phyloP scores from a whole-genome alignment of 1,140 invertebrate genomes.

The Drosophila funebris region DNA sequence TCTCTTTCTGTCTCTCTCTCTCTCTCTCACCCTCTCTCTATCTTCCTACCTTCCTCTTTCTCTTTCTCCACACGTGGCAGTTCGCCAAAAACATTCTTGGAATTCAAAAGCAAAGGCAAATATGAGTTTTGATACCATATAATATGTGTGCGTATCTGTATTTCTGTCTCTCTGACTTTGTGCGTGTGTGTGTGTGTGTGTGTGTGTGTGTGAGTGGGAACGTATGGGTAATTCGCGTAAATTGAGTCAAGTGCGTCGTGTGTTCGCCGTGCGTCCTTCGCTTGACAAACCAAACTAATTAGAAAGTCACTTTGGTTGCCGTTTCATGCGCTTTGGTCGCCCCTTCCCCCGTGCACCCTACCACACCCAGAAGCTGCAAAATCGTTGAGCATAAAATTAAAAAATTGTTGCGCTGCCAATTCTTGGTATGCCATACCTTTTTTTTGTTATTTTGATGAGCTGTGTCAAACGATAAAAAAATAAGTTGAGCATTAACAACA shows the following conservation, averaged over 20 bases:
- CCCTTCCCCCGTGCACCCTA: neutral
- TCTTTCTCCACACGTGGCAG: neutral
- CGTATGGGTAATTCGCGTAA: conserved; percentile 47
- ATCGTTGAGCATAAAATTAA: conserved; percentile 76
- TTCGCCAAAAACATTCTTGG: conserved; percentile 61
- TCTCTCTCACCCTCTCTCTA: neutral
- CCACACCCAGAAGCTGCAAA: conserved; percentile 49
- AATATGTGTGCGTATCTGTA: conserved; percentile 12
- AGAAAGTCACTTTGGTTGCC: conserved; percentile 76
- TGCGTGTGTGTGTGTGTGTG: neutral
- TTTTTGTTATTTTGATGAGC: conserved; percentile 4
- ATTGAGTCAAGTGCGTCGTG: conserved; percentile 75
- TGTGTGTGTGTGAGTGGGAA: neutral
- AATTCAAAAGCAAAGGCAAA: conserved; percentile 66
- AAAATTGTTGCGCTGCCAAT: conserved; percentile 45
- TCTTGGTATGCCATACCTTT: conserved; percentile 23
- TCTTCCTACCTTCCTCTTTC: neutral
- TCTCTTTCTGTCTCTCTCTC: neutral
- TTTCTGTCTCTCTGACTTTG: neutral
- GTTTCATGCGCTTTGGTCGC: conserved; percentile 21
- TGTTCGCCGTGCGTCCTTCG: conserved; percentile 49
- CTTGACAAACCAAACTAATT: conserved; percentile 77
- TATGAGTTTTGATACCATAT: conserved; percentile 71
- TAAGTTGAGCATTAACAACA: neutral
- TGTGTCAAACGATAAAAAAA: conserved; percentile 1